Evolutionary conservation across 2,888 invertebrate species (phyloP).

Genomic region (Sarcophaga rosellei): DNA sequence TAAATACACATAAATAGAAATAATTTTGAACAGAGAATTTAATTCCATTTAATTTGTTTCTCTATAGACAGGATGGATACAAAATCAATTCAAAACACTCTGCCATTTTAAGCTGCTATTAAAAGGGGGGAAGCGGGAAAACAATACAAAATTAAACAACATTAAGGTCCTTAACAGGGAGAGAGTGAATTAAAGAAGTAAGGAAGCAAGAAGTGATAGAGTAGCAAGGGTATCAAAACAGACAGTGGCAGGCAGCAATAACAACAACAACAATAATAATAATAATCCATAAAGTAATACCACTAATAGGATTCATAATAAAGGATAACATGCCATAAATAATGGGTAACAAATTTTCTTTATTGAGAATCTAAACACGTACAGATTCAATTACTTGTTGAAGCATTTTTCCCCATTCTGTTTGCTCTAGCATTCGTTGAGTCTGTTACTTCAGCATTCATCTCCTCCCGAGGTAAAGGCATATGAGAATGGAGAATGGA

Average conservation of each 20-base stretch:
- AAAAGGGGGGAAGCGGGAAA: background rate
- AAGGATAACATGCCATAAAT: constrained; percentile 72
- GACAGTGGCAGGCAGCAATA: constrained; percentile 62
- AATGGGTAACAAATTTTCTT: constrained; percentile 69
- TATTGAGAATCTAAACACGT: constrained; percentile 75
- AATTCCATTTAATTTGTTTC: constrained; percentile 54
- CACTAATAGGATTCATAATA: constrained; percentile 72
- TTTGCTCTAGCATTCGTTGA: background rate
- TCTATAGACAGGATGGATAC: constrained; percentile 34
- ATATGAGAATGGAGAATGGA: background rate
- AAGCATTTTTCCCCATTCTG: constrained; percentile 68
- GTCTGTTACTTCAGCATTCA: background rate
- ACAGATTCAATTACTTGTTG: constrained; percentile 77
- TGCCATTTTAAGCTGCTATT: background rate
- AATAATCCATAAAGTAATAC: constrained; percentile 71
- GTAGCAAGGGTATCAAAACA: constrained; percentile 12
- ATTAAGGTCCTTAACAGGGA: constrained; percentile 26
- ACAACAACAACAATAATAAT: constrained; percentile 67
- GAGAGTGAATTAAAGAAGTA: background rate
- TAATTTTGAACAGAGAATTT: constrained; percentile 28
- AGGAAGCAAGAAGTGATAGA: background rate
- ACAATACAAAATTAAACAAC: constrained; percentile 10
- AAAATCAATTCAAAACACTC: constrained; percentile 37
- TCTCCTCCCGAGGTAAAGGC: no score
- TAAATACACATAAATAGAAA: constrained; percentile 29